A percentile compares a stretch with the other conserved stretches of the same genome.
Evolutionary conservation across 2,113 vertebrate genomes (phyloP).

Genomic region (Synodontis membranacea): DNA sequence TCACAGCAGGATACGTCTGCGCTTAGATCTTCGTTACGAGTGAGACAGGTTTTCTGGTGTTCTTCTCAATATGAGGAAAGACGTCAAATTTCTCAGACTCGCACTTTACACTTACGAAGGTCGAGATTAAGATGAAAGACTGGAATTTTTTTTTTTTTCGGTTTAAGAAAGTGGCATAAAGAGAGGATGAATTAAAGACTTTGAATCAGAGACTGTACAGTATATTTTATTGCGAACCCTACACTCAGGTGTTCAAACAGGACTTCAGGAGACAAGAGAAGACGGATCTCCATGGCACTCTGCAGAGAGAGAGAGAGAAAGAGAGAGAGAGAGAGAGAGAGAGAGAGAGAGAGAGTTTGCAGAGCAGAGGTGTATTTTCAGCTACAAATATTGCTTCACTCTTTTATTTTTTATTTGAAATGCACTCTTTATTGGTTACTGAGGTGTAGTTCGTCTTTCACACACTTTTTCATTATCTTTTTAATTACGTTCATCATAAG

Average conservation of each 20-base stretch:
- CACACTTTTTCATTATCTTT: constrained; percentile 45
- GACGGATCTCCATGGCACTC: not conserved
- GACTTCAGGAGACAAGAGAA: not conserved
- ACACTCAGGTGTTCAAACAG: not conserved
- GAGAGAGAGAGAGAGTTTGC: not conserved
- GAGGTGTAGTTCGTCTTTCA: not conserved
- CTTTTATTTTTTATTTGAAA: constrained; percentile 13
- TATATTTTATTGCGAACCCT: not conserved
- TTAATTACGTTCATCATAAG: constrained; percentile 64
- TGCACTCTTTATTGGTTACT: not conserved
- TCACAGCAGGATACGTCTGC: too few relatives aligned
- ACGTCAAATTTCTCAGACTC: not conserved
- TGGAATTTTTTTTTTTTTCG: not conserved
- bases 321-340: not conserved
- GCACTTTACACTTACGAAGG: not conserved
- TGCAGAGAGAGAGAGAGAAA: not conserved
- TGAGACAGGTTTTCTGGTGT: not conserved
- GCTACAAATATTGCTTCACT: not conserved
- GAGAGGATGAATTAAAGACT: not conserved
- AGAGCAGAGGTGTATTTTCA: not conserved
- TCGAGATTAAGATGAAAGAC: not conserved
- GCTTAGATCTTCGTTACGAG: not conserved
- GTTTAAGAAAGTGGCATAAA: not conserved
- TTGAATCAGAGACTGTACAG: not conserved
- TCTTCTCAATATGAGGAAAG: too few relatives aligned